These are phyloP conservation scores for Tiaroga cobitis DNA, from an alignment of 2,797 vertebrate genomes.

Conservation along the genomic window DNA sequence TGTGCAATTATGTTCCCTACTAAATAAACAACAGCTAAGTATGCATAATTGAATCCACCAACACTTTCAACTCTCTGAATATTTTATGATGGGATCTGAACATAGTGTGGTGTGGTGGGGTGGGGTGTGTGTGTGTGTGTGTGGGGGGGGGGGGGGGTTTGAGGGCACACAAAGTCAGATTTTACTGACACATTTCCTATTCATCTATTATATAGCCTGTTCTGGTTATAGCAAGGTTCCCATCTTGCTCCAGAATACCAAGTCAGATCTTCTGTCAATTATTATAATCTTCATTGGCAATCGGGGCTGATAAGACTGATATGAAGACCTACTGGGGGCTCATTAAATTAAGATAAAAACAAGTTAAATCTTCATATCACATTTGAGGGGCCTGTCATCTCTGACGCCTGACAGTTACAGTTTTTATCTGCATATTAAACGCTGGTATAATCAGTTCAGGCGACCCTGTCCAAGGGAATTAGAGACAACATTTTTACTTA, in stretches of 20 bases:
- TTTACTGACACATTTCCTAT: slow-evolving; percentile 52
- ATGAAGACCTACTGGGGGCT: slow-evolving; percentile 34
- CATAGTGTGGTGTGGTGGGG: background rate
- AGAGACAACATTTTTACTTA: background rate
- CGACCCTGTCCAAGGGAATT: background rate
- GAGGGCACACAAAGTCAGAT: background rate
- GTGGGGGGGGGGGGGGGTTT: background rate
- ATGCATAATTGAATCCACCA: slow-evolving; percentile 59
- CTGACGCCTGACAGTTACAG: slow-evolving; percentile 25
- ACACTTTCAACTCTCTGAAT: slow-evolving; percentile 55
- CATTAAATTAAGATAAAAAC: slow-evolving; percentile 49
- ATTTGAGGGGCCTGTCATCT: slow-evolving; percentile 23
- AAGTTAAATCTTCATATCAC: slow-evolving; percentile 37
- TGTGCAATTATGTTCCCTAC: slow-evolving; percentile 50
- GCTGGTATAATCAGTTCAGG: slow-evolving; percentile 1
- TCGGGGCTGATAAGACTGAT: slow-evolving; percentile 30
- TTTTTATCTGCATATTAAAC: slow-evolving; percentile 34
- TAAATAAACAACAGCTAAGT: slow-evolving; percentile 60
- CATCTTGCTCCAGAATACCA: slow-evolving; percentile 33
- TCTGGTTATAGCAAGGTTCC: slow-evolving; percentile 24
- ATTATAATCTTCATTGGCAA: slow-evolving; percentile 38
- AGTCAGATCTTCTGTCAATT: slow-evolving; percentile 31
- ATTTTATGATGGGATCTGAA: slow-evolving; percentile 54
- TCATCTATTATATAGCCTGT: slow-evolving; percentile 55
- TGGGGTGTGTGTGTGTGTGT: too few relatives aligned